Base-by-base conservation (phyloP, 2,888 invertebrate species). In the Pollenia amentaria region DNA sequence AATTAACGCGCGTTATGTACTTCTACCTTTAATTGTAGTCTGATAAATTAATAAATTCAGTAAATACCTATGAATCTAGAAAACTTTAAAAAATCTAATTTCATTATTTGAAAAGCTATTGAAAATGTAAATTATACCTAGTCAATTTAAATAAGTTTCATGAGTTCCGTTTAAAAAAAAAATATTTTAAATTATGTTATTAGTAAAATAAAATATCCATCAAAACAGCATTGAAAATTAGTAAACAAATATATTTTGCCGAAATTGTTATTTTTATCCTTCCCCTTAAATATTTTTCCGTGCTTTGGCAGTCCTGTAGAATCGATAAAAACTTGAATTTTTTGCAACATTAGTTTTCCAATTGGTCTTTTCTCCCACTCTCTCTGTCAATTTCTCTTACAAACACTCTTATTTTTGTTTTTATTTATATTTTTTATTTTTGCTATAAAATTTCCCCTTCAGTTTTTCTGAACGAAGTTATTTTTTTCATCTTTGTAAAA, bases 401-500 rank as follows among this genome's bases (percentile, higher is more conserved):
- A 29, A 29, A 29, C 40, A 42, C 65, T 64, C n/a, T 60, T 51
- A 75, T 60, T 64, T 16, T n/a, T 21, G n/a, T 67, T 44, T n/a
- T 46, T 11, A 44, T 62, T 64, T 38, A 10, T n/a, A 51, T 57
- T 65, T 73, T 60, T 29, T 53, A 48, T 75, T 44, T 65, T 40
- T 64, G 14, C 12, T 40, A 40, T 14, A 46, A n/a, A 65, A 72
- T 84, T 84, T 77, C 86, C 65, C 77, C 72, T 75, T 48, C 44
- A 57, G 78, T 38, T 78, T 80, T 86, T 85, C 76, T 70, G 12
- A 48, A 79, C 69, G 64, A 81, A 76, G 67, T 62, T 67, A 62
- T 67, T 72, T 77, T 14, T 69, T 53, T 60, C 60, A 62, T 40
- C 42, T 65, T 69, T 40, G 12, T 21, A 11, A 18, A 40, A 40